phyloP scores from a whole-genome alignment of 2,113 vertebrate species.

The Heterochromis multidens region DNA sequence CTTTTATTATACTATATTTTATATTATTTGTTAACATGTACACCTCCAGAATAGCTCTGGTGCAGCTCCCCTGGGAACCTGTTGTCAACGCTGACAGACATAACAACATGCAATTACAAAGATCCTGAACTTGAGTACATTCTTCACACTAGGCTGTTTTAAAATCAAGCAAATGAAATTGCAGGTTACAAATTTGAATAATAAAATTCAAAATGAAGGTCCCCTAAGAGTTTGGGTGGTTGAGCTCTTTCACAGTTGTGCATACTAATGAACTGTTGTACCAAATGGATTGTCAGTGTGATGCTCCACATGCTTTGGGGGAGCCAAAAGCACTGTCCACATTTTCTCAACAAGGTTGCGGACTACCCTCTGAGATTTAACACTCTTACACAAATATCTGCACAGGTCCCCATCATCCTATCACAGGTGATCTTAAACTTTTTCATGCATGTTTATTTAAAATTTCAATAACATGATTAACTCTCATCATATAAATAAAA shows the following conservation, averaged over 20 bases:
- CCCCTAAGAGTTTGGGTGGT: background rate
- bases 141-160: background rate
- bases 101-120: background rate
- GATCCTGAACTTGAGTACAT: background rate
- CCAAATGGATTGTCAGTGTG: background rate
- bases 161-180: background rate
- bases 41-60: background rate
- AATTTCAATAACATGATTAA: background rate
- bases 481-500: background rate
- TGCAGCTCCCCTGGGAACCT: background rate
- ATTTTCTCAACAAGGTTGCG: background rate
- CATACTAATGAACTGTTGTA: background rate
- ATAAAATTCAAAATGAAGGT: background rate
- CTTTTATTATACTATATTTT: background rate
- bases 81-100: background rate
- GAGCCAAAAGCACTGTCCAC: background rate
- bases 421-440: background rate
- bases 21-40: background rate
- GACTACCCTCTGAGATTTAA: background rate
- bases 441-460: background rate
- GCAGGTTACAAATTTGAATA: background rate
- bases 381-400: background rate
- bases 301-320: background rate
- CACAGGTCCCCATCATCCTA: background rate
- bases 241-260: background rate